These are phyloP conservation scores for Astreopora myriophthalma DNA, from an alignment of 64 coral and sea anemone genomes.

Conservation along the genomic window DNA sequence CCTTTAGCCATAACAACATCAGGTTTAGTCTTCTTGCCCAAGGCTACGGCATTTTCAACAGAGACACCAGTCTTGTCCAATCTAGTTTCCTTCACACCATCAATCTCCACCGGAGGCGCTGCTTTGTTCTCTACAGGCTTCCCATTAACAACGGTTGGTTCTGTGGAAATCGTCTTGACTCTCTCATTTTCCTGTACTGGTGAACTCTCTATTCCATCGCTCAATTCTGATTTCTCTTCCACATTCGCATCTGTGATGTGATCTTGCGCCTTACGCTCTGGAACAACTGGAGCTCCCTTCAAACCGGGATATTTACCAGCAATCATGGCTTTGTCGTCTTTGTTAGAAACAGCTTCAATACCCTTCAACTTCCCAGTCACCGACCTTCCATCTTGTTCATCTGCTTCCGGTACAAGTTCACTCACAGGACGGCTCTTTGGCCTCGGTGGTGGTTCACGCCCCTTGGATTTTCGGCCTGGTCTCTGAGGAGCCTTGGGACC, in stretches of 20 bases:
- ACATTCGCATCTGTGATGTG: background rate
- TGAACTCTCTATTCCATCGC: background rate
- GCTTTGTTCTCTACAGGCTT: background rate
- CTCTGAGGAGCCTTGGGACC: background rate
- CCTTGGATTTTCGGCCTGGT: constrained; percentile 23
- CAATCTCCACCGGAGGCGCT: background rate
- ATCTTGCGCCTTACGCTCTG: background rate
- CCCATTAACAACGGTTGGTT: background rate
- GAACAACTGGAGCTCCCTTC: background rate
- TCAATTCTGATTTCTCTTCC: background rate
- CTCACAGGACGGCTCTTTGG: constrained; percentile 82
- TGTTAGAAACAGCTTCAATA: background rate
- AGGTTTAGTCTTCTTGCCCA: background rate
- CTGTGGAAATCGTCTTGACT: background rate
- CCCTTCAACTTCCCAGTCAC: background rate
- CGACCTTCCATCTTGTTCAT: background rate
- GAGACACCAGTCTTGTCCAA: background rate
- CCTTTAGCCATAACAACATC: background rate
- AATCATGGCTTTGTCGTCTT: background rate
- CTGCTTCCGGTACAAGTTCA: constrained; percentile 21
- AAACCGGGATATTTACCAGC: background rate
- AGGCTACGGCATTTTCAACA: background rate
- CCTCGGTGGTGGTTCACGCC: constrained; percentile 74
- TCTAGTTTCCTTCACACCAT: background rate
- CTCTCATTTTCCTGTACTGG: background rate